Conservation (phyloP, 2,888 invertebrate species). For the Harpalus rufipes region DNA sequence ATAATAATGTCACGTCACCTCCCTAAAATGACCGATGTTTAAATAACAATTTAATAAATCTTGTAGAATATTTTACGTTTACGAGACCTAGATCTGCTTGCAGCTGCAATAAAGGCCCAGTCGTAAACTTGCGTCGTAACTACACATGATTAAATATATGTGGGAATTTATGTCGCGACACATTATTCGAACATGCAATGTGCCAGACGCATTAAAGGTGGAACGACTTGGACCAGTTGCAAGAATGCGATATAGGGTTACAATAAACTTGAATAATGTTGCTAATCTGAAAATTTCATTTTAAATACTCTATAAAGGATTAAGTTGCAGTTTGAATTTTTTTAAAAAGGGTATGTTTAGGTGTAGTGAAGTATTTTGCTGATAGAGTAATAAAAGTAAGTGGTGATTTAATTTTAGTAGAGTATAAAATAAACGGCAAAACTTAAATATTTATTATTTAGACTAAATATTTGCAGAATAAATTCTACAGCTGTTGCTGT, state of each 20-base stretch:
- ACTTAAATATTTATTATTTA: not conserved
- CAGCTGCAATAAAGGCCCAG: constrained; percentile 29
- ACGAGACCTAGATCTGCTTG: constrained; percentile 46
- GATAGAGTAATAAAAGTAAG: not conserved
- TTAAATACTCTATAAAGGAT: constrained; percentile 9
- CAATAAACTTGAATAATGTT: constrained; percentile 17
- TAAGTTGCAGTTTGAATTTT: not conserved
- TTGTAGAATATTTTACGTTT: constrained; percentile 21
- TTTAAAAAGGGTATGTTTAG: not conserved
- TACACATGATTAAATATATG: constrained; percentile 44
- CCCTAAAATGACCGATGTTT: constrained; percentile 26
- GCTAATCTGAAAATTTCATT: constrained; percentile 29
- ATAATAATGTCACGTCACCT: constrained; percentile 38
- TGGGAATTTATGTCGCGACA: constrained; percentile 43
- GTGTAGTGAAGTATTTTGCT: not conserved
- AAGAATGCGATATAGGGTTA: not conserved
- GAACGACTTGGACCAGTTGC: constrained; percentile 30
- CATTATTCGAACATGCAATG: constrained; percentile 27
- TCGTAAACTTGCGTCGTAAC: constrained; percentile 45
- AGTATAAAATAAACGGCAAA: not conserved
- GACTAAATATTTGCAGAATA: not conserved
- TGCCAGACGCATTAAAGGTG: constrained; percentile 42
- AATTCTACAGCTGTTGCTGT: not conserved
- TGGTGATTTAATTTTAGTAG: not conserved
- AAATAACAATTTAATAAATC: constrained; percentile 52